A percentile compares a stretch with the other conserved stretches of the same genome.
Conservation (phyloP, 1,140 invertebrate species). For the Lucilia cuprina region DNA sequence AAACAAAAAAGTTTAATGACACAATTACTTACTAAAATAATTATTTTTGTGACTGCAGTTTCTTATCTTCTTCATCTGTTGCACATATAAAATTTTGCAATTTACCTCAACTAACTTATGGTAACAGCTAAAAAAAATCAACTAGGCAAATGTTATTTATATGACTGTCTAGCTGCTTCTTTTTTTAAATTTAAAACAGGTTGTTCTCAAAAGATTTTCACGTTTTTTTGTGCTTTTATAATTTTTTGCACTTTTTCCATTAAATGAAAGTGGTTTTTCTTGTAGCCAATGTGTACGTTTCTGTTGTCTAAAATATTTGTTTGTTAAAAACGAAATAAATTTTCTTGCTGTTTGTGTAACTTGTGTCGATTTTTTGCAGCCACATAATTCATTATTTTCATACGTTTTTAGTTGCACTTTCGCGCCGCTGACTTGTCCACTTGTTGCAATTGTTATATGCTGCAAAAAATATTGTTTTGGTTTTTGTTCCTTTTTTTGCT, state of each 20-base stretch:
- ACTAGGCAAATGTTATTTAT: background rate
- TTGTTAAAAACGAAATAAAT: background rate
- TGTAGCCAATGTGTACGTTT: background rate
- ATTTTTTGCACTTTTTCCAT: background rate
- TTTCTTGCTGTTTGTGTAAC: background rate
- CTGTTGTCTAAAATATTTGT: background rate
- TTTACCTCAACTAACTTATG: background rate
- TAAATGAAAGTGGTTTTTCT: slow-evolving; percentile 15
- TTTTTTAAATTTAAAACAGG: background rate
- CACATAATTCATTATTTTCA: slow-evolving; percentile 11
- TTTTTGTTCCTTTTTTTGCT: background rate
- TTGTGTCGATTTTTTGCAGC: background rate
- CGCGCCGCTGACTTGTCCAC: background rate
- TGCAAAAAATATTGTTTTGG: background rate
- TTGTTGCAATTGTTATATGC: background rate
- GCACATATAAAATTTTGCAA: background rate
- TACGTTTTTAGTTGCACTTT: background rate
- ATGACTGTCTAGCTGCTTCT: background rate
- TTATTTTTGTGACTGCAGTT: too few species aligned
- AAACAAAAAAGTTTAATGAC: background rate
- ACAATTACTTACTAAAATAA: background rate
- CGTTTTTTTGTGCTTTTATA: background rate
- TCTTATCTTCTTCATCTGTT: background rate
- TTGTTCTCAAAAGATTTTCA: background rate
- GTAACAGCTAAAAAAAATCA: background rate